These are phyloP conservation scores for Nerophis ophidion DNA, from an alignment of 2,113 vertebrate species.

Conservation along the genomic window DNA sequence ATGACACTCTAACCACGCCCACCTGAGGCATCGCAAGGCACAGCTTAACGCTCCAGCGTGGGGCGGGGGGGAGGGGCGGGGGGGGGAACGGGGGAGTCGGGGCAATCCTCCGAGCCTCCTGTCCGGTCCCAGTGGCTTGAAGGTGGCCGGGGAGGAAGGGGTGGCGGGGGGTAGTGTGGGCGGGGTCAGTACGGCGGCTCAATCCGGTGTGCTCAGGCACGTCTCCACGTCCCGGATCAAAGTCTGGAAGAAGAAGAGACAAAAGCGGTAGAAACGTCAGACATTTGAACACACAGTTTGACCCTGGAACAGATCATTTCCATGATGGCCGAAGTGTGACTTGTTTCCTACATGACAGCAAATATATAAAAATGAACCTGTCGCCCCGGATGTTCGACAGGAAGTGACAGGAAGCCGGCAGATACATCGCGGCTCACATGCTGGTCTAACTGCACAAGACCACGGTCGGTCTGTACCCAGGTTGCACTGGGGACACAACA, in stretches of 20 bases:
- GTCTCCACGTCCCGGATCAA: slow-evolving; percentile 7
- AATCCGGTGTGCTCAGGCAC: too few relatives aligned
- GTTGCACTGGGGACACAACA: too few relatives aligned
- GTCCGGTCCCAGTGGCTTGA: slow-evolving; percentile 76
- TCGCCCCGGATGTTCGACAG: slow-evolving; percentile 36
- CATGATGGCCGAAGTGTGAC: neutral
- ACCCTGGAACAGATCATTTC: slow-evolving; percentile 1
- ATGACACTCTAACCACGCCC: slow-evolving; percentile 41
- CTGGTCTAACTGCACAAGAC: neutral
- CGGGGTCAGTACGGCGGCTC: slow-evolving; percentile 14
- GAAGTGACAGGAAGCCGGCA: slow-evolving; percentile 24
- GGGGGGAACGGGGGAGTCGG: slow-evolving; percentile 8
- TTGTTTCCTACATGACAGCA: slow-evolving; percentile 9
- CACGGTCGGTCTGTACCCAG: slow-evolving; percentile 2
- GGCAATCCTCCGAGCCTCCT: slow-evolving; percentile 80
- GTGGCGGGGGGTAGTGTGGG: neutral
- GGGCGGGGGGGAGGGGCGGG: slow-evolving; percentile 19
- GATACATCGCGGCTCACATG: neutral
- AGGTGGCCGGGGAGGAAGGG: slow-evolving; percentile 25
- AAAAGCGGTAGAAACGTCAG: neutral
- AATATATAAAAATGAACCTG: slow-evolving; percentile 47
- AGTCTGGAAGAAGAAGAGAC: slow-evolving; percentile 31
- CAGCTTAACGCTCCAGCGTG: slow-evolving; percentile 76
- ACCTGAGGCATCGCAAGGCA: slow-evolving; percentile 99
- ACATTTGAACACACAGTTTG: neutral